These are phyloP conservation scores for Adineta ricciae DNA, from an alignment of 2,888 invertebrate genomes.

Conservation along the genomic window DNA sequence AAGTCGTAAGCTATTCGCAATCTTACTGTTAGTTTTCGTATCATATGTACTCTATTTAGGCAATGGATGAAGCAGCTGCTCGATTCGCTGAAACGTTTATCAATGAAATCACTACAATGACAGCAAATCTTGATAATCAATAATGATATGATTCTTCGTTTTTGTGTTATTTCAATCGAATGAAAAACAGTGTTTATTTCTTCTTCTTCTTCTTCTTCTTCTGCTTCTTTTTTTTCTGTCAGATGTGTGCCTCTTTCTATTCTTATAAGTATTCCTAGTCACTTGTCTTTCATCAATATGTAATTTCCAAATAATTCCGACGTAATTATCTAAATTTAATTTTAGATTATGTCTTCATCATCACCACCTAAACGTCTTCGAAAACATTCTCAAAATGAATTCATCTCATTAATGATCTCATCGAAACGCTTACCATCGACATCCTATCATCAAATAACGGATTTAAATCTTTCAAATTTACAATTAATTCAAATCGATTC, in stretches of 20 bases:
- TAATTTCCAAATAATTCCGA: not conserved
- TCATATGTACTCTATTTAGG: not conserved
- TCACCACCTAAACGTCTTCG: not conserved
- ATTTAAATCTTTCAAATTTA: slow-evolving; percentile 1
- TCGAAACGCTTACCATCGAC: not conserved
- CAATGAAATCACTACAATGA: not conserved
- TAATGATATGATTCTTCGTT: not conserved
- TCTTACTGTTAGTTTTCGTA: not conserved
- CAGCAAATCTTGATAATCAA: not conserved
- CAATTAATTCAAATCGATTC: not conserved
- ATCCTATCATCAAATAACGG: not conserved
- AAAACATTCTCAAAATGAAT: not conserved
- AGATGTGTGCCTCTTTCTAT: not conserved
- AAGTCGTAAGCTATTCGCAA: not conserved
- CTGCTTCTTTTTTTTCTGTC: not conserved
- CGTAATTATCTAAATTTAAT: not conserved
- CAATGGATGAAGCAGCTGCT: not conserved
- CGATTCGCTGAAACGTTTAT: slow-evolving; percentile 21
- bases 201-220: no score
- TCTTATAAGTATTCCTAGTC: not conserved
- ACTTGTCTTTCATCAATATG: not conserved
- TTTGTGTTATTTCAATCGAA: not conserved
- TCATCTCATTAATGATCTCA: not conserved
- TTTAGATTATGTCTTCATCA: not conserved
- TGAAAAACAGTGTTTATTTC: not conserved